Percentiles rank a stretch among this genome's conserved stretches.
Evolutionary conservation across 2,888 invertebrate genomes (phyloP).

Genomic region (Malthinus seriepunctatus): DNA sequence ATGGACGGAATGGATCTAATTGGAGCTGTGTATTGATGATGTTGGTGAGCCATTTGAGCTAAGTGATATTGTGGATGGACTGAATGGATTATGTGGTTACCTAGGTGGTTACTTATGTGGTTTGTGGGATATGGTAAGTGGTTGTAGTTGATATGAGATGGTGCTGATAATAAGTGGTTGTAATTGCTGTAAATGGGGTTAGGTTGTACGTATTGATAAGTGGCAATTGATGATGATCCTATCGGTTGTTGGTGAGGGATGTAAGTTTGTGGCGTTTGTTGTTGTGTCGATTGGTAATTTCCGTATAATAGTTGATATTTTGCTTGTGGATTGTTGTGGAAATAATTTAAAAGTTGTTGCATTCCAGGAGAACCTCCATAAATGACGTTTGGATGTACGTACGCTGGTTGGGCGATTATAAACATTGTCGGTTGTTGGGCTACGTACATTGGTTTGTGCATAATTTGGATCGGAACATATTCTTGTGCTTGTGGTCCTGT

Average conservation of each 20-base stretch:
- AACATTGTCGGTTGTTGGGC: slow-evolving; percentile 45
- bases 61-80: slow-evolving; percentile 30
- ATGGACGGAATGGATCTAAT: slow-evolving; percentile 39
- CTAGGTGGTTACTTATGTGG: slow-evolving; percentile 10
- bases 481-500: slow-evolving; percentile 11
- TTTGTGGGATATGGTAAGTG: slow-evolving; percentile 17
- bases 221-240: slow-evolving; percentile 26
- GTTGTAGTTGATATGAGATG: slow-evolving; percentile 5
- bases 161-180: slow-evolving; percentile 14
- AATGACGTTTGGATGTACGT: slow-evolving; percentile 42
- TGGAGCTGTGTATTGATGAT: slow-evolving; percentile 3
- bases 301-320: slow-evolving; percentile 40
- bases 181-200: slow-evolving; percentile 11
- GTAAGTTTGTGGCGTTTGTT: slow-evolving; percentile 31
- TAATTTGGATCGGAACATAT: slow-evolving; percentile 15
- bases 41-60: slow-evolving; percentile 34
- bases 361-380: slow-evolving; percentile 35
- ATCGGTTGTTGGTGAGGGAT: slow-evolving; percentile 30
- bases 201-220: slow-evolving; percentile 26
- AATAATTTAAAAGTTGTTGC: slow-evolving; percentile 47
- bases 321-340: slow-evolving; percentile 47
- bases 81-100: too few species aligned
- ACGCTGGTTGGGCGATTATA: slow-evolving; percentile 50
- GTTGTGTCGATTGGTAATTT: slow-evolving; percentile 29
- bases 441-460: slow-evolving; percentile 28